Evolutionary conservation across 2,888 invertebrate genomes (phyloP).

Genomic region (Eupithecia pulchellata): DNA sequence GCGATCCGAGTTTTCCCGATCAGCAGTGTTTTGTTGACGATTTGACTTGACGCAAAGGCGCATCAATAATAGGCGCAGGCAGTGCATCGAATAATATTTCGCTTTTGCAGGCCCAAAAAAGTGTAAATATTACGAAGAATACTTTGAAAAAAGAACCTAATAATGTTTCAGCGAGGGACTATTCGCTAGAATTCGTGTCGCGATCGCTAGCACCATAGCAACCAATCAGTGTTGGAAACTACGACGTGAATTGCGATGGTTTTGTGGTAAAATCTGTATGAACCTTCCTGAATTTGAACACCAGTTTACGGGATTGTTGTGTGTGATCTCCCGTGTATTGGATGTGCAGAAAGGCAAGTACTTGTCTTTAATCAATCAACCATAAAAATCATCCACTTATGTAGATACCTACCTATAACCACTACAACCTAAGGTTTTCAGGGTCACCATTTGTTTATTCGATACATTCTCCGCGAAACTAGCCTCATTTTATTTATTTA

Average conservation of each 20-base stretch:
- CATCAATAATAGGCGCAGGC: conserved; percentile 82
- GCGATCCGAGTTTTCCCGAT: conserved; percentile 56
- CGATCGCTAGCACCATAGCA: conserved; percentile 69
- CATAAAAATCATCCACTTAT: background rate
- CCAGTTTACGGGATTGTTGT: conserved; percentile 69
- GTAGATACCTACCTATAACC: background rate
- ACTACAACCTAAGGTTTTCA: conserved; percentile 46
- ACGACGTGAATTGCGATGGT: conserved; percentile 76
- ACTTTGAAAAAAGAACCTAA: conserved; percentile 68
- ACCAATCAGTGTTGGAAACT: conserved; percentile 72
- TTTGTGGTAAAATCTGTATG: conserved; percentile 66
- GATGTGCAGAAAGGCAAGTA: conserved; percentile 84
- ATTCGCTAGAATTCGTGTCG: conserved; percentile 56
- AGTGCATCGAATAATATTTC: conserved; percentile 75
- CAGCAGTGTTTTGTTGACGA: conserved; percentile 75
- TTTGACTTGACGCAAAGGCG: conserved; percentile 67
- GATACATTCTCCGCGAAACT: conserved; percentile 20
- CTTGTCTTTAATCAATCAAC: background rate
- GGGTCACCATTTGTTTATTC: conserved; percentile 54
- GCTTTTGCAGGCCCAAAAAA: conserved; percentile 79
- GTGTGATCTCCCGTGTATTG: conserved; percentile 77
- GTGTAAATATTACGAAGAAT: conserved; percentile 77
- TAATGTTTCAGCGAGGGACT: conserved; percentile 54
- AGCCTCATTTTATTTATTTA: background rate
- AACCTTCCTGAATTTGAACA: conserved; percentile 57